Conservation (phyloP, 92 coral and sea anemone genomes). For the Pocillopora meandrina region DNA sequence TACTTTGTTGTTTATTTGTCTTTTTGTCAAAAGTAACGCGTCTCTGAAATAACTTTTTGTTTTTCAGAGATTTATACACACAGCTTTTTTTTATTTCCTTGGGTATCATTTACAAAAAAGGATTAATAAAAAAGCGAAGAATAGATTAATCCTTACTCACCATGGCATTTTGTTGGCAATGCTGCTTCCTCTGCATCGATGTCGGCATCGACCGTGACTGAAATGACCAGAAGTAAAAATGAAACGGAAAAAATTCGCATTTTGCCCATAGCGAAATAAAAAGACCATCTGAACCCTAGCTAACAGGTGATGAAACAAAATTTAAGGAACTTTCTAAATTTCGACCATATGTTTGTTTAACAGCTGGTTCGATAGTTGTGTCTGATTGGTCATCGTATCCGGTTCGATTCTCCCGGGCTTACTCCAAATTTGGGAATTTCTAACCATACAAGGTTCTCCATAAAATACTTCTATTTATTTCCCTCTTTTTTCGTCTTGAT, state of each 20-base stretch:
- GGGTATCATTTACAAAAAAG: neutral
- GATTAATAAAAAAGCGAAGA: neutral
- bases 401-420: neutral
- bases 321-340: neutral
- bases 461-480: neutral
- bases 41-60: neutral
- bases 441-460: neutral
- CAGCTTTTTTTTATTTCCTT: neutral
- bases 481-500: neutral
- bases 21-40: neutral
- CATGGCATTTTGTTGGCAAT: constrained; percentile 92
- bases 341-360: constrained; percentile 1
- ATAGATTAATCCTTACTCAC: constrained; percentile 30
- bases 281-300: constrained; percentile 21
- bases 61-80: neutral
- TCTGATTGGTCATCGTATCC: constrained; percentile 23
- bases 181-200: constrained; percentile 73
- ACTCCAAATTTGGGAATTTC: neutral
- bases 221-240: constrained; percentile 40
- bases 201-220: constrained; percentile 13
- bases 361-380: constrained; percentile 21
- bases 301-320: constrained; percentile 25
- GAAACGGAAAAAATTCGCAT: constrained; percentile 39
- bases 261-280: constrained; percentile 11
- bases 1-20: too few species aligned